These are phyloP conservation scores for Bombus soroeensis DNA, from an alignment of 1,140 invertebrate genomes.

Conservation along the genomic window DNA sequence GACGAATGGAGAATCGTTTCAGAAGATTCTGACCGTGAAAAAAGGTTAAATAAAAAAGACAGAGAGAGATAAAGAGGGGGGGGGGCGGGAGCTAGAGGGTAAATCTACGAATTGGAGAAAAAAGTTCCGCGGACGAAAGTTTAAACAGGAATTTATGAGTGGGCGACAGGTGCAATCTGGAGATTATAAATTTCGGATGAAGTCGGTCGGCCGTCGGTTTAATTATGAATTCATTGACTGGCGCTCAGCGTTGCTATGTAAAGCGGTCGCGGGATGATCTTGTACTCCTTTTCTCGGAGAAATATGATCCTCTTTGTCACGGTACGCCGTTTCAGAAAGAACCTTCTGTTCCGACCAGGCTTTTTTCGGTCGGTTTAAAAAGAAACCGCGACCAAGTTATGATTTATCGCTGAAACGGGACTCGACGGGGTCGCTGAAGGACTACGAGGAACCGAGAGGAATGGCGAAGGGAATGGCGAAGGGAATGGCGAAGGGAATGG, in stretches of 20 bases:
- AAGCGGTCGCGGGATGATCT: slow-evolving; percentile 9
- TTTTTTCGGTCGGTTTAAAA: slow-evolving; percentile 54
- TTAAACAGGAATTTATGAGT: slow-evolving; percentile 26
- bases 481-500: not conserved
- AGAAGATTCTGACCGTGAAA: not conserved
- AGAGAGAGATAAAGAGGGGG: not conserved
- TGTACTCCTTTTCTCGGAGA: slow-evolving; percentile 36
- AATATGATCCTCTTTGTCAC: slow-evolving; percentile 58
- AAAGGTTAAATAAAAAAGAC: not conserved
- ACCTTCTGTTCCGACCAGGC: slow-evolving; percentile 31
- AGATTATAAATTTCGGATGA: slow-evolving; percentile 35
- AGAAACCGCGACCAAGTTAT: slow-evolving; percentile 60
- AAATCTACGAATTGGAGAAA: not conserved
- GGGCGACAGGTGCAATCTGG: slow-evolving; percentile 9
- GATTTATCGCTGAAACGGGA: slow-evolving; percentile 60
- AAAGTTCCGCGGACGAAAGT: not conserved
- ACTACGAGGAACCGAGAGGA: not conserved
- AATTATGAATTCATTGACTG: slow-evolving; percentile 52
- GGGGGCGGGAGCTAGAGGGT: not conserved
- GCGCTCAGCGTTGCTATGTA: not conserved
- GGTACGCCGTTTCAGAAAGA: slow-evolving; percentile 44
- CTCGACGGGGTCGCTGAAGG: not conserved
- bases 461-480: not conserved
- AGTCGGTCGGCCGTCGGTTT: not conserved
- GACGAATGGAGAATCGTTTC: not conserved